These are phyloP conservation scores for Scarus forsteni DNA, from an alignment of 2,797 vertebrate species.

Conservation along the genomic window DNA sequence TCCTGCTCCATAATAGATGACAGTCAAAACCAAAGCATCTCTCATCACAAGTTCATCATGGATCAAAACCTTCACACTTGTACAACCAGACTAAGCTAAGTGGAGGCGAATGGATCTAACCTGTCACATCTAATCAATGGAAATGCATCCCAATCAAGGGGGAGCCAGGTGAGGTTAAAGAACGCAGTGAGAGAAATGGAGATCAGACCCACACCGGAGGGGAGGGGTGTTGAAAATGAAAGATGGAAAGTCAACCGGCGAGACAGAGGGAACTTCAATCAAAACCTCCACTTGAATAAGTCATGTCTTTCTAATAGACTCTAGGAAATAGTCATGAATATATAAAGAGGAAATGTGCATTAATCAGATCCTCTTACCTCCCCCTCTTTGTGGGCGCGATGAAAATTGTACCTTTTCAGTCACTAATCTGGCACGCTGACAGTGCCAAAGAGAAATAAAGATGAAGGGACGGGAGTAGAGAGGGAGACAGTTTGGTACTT, in stretches of 20 bases:
- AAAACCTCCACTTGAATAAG: slow-evolving; percentile 68
- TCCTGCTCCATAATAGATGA: slow-evolving; percentile 60
- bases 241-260: slow-evolving; percentile 54
- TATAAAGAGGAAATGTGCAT: slow-evolving; percentile 57
- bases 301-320: slow-evolving; percentile 74
- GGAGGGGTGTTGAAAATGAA: slow-evolving; percentile 44
- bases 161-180: slow-evolving; percentile 39
- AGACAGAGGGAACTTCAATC: slow-evolving; percentile 65
- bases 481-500: background rate
- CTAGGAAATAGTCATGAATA: slow-evolving; percentile 72
- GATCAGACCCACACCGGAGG: slow-evolving; percentile 34
- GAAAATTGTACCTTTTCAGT: slow-evolving; percentile 57
- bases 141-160: slow-evolving; percentile 38
- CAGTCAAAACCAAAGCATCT: slow-evolving; percentile 33
- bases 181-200: slow-evolving; percentile 28
- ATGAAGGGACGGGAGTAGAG: slow-evolving; percentile 10
- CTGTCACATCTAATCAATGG: slow-evolving; percentile 66
- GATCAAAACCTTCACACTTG: slow-evolving; percentile 51
- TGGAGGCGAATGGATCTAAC: slow-evolving; percentile 56
- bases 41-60: slow-evolving; percentile 45
- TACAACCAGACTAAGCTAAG: slow-evolving; percentile 37
- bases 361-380: slow-evolving; percentile 65
- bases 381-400: slow-evolving; percentile 45
- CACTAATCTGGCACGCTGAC: slow-evolving; percentile 44
- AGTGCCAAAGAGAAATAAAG: slow-evolving; percentile 7